Evolutionary conservation across 2,888 invertebrate genomes (phyloP), one percentile per base, ranked within the genome.

Genomic region (Agrilus biguttatus): DNA sequence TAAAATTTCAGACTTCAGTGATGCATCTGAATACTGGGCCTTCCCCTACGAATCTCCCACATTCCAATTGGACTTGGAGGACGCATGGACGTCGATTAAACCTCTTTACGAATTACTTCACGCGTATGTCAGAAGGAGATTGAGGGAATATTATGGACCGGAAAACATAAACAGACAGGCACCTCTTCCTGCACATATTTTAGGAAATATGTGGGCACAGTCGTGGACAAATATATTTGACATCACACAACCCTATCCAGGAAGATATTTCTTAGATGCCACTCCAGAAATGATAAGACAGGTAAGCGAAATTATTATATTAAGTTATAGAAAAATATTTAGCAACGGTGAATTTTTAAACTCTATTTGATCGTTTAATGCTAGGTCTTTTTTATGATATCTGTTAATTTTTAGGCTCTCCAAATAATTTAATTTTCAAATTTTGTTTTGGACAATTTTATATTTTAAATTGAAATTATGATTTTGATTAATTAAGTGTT

Each of bases 121-220:
- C 58, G 85, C 91, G 0, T 95, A 92, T 63, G 83, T 92, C 0
- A 75, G 93, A 23, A 75, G 84, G 44, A 84, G 86, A 56, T 71
- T 95, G 13, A 75, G 85, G 1, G 82, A 87, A 55, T 74, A 80
- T 23, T 90, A 92, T 57, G 91, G 91, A 0, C 84, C 84, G 0
- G 85, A 89, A 56, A 75, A 82, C 51, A 80, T 86, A 40, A 83
- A 80, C 51, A 70, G 80, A 2, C 80, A 84, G 35, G 87, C 88
- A 0, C 88, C 89, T 0, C 71, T 90, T 36, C 89, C 90, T 0
- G 85, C 87, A 0, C 89, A 90, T 55, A 74, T 90, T 43, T 71
- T 90, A 5, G 90, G 92, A 0, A 90, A 90, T 58, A 87, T 91
- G 83, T 91, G 88, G 82, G 87, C 77, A 0, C 90, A 91, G 64